Evolutionary conservation across 2,888 invertebrate genomes (phyloP).

Genomic region (Lysandra bellargus): DNA sequence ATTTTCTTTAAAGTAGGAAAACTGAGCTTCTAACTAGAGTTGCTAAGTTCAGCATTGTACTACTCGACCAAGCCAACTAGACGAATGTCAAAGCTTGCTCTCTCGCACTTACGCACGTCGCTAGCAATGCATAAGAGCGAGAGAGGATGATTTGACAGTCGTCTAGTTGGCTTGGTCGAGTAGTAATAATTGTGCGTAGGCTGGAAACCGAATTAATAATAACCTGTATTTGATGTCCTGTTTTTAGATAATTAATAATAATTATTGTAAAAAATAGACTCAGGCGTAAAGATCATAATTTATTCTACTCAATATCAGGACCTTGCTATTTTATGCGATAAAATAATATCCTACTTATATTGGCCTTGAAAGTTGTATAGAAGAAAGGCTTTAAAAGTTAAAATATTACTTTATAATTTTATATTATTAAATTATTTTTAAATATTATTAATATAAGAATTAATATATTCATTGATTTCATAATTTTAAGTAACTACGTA

Average conservation of each 20-base stretch:
- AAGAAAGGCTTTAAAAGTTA: neutral
- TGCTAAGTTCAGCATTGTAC: neutral
- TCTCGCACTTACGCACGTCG: no score
- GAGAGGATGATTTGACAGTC: no score
- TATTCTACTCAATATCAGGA: neutral
- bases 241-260: neutral
- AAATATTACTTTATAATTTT: neutral
- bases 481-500: neutral
- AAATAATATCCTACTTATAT: neutral
- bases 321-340: neutral
- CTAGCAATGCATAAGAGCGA: no score
- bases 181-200: neutral
- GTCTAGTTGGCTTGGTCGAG: no score
- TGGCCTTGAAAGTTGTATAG: neutral
- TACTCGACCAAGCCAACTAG: no score
- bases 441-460: neutral
- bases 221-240: neutral
- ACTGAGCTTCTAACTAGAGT: neutral
- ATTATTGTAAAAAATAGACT: neutral
- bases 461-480: neutral
- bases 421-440: neutral
- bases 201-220: neutral
- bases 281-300: neutral
- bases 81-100: no score
- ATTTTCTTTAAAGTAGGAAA: neutral